Conservation (phyloP, 2,888 invertebrate species). For the Idaea aversata region DNA sequence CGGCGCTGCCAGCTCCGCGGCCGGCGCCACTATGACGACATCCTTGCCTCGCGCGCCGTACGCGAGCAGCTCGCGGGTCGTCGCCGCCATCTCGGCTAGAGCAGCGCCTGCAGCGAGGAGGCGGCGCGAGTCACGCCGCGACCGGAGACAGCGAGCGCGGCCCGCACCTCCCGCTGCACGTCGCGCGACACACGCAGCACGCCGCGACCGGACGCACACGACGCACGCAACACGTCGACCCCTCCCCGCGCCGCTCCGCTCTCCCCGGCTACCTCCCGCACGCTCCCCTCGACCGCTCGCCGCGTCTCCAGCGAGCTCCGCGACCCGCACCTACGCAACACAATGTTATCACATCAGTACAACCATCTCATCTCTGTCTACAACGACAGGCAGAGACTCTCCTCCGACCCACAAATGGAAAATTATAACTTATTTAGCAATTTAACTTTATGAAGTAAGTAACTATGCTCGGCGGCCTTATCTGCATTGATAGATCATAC, state of each 20-base stretch:
- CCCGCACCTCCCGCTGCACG: conserved; percentile 14
- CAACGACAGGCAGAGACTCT: no score
- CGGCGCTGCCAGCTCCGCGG: conserved; percentile 88
- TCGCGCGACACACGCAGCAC: conserved; percentile 32
- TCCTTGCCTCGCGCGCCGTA: conserved; percentile 82
- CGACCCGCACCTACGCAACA: conserved; percentile 17
- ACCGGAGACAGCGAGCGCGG: conserved; percentile 28
- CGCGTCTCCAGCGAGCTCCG: conserved; percentile 32
- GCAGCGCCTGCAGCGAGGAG: conserved; percentile 15
- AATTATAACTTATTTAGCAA: no score
- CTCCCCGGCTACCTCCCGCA: conserved; percentile 39
- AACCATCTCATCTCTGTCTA: no score
- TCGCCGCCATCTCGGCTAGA: conserved; percentile 9
- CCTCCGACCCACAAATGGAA: no score
- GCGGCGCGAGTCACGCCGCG: conserved; percentile 11
- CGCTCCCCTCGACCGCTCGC: conserved; percentile 32
- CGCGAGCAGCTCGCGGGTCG: conserved; percentile 67
- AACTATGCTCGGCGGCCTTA: no score
- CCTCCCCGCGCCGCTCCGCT: conserved; percentile 32
- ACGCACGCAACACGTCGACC: conserved; percentile 41
- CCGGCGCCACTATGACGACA: conserved; percentile 89
- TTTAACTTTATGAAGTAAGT: no score
- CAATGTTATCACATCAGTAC: neutral
- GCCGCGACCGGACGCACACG: conserved; percentile 12
- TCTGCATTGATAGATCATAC: no score